Percentiles rank a stretch among this genome's conserved stretches.
Evolutionary conservation across 2,888 invertebrate species (phyloP).

Genomic region (Trilocha varians): DNA sequence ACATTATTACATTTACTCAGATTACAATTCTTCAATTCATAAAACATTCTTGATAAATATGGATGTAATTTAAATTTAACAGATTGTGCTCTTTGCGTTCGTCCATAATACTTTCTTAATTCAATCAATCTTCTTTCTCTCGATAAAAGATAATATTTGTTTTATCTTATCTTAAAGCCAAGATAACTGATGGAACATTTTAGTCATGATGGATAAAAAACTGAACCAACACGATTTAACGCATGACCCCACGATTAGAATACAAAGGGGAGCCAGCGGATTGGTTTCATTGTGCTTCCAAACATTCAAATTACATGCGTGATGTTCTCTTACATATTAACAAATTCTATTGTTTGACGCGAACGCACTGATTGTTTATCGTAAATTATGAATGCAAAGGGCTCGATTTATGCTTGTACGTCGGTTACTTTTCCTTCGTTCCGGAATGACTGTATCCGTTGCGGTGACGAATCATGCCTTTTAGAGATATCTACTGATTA

Average conservation of each 20-base stretch:
- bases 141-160: not conserved
- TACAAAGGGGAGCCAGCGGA: constrained; percentile 44
- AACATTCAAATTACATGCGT: constrained; percentile 25
- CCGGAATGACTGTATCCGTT: constrained; percentile 1
- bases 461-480: constrained; percentile 6
- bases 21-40: not conserved
- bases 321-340: constrained; percentile 26
- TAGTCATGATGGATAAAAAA: no score
- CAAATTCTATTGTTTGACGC: constrained; percentile 34
- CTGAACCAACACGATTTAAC: constrained; percentile 26
- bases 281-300: constrained; percentile 40
- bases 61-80: no score
- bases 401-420: not conserved
- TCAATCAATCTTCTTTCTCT: not conserved
- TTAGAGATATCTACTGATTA: constrained; percentile 8
- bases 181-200: no score
- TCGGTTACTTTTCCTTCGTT: not conserved
- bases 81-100: no score
- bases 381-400: not conserved
- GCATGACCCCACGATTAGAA: constrained; percentile 47
- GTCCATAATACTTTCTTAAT: no score
- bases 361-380: not conserved
- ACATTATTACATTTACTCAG: not conserved
- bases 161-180: no score
- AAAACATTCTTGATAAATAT: no score